Evolutionary conservation across 2,888 invertebrate genomes (phyloP).

Genomic region (Noctua comes): DNA sequence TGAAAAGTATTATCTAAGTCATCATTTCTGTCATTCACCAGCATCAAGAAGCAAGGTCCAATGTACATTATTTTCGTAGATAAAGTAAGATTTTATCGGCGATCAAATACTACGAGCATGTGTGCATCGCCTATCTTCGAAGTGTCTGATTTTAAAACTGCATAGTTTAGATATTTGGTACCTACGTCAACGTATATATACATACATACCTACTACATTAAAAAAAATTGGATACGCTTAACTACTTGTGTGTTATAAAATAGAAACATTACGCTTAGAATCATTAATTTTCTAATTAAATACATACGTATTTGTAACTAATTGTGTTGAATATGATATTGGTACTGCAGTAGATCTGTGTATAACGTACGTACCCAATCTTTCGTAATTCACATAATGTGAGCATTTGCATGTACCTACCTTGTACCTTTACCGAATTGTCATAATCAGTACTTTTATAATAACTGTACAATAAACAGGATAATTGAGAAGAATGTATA

Average conservation of each 20-base stretch:
- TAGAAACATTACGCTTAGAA: conserved; percentile 89
- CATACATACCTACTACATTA: conserved; percentile 74
- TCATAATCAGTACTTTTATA: conserved; percentile 70
- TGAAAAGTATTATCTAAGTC: conserved; percentile 74
- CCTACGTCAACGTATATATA: conserved; percentile 69
- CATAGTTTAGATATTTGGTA: conserved; percentile 71
- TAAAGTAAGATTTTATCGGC: conserved; percentile 83
- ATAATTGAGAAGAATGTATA: conserved; percentile 72
- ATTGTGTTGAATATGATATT: conserved; percentile 87
- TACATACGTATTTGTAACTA: conserved; percentile 86
- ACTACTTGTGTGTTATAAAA: conserved; percentile 86
- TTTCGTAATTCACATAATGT: conserved; percentile 81
- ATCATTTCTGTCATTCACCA: conserved; percentile 69
- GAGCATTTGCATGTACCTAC: conserved; percentile 75
- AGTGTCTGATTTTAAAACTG: conserved; percentile 77
- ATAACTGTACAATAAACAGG: conserved; percentile 62
- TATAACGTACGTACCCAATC: conserved; percentile 83
- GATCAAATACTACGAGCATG: conserved; percentile 73
- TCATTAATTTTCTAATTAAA: conserved; percentile 84
- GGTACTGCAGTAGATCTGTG: conserved; percentile 89
- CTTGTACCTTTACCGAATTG: conserved; percentile 71
- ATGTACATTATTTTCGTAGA: conserved; percentile 85
- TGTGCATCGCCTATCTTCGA: conserved; percentile 80
- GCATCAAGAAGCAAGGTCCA: conserved; percentile 75
- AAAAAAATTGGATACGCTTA: conserved; percentile 85